Conservation (phyloP, 2,797 vertebrate species). For the Botia kubotai region DNA sequence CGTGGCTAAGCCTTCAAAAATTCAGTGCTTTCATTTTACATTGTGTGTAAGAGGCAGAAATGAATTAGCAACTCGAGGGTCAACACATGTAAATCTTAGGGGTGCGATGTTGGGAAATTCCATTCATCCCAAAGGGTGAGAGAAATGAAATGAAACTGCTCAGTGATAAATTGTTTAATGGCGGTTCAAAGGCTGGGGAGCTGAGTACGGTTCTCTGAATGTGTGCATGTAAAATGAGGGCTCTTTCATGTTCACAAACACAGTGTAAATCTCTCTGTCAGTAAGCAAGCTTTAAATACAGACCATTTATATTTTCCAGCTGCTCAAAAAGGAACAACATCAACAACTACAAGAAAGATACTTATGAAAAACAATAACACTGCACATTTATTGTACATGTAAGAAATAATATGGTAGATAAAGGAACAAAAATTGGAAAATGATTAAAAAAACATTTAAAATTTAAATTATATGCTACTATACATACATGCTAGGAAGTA, state of each 20-base stretch:
- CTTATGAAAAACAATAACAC: not conserved
- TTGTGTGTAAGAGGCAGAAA: constrained; percentile 33
- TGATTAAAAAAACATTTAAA: no score
- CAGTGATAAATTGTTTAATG: constrained; percentile 80
- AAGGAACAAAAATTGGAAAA: not conserved
- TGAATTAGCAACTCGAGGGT: constrained; percentile 42
- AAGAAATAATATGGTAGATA: not conserved
- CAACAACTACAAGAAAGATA: not conserved
- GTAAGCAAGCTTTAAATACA: constrained; percentile 65
- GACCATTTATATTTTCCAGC: constrained; percentile 58
- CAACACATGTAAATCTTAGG: constrained; percentile 38
- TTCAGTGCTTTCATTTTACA: constrained; percentile 8
- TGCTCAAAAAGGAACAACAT: constrained; percentile 33
- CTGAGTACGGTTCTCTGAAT: constrained; percentile 73
- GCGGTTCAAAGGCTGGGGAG: constrained; percentile 79
- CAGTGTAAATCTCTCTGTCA: constrained; percentile 70
- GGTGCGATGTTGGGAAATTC: constrained; percentile 54
- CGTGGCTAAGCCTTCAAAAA: not conserved
- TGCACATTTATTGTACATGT: constrained; percentile 24
- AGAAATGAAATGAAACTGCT: constrained; percentile 73
- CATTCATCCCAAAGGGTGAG: constrained; percentile 61
- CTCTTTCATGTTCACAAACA: constrained; percentile 76
- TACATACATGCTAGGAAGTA: constrained; percentile 23
- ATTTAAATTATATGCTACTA: not conserved
- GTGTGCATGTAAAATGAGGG: constrained; percentile 74